Base-by-base conservation (phyloP, 92 coral and sea anemone genomes). In the Anthopleura xanthogrammica region DNA sequence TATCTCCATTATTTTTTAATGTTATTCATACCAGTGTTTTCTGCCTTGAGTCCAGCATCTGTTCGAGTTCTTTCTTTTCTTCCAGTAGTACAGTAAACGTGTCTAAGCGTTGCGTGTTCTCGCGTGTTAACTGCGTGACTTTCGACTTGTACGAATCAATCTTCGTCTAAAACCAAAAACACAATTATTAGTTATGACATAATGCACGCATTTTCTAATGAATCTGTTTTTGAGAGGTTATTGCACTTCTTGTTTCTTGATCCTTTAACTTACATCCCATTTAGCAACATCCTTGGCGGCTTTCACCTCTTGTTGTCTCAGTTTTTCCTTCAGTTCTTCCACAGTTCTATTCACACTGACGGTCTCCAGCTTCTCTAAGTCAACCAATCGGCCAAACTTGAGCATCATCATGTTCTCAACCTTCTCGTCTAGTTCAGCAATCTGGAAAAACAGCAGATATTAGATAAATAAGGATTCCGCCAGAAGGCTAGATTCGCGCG, bases 291-390 rank as follows among this genome's bases (percentile, higher is more conserved):
- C 99, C 22, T 82, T 86, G 1, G 95, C 97, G 70, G 94, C 94
- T 41, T 85, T 87, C 43, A 87, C 78, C 89, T 96, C 99, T 74
- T 90, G 94, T 52, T 94, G 98, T 82, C 99, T 86, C 43, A 96
- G 90, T 74, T 91, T 90, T 80, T 96, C 99, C 85, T 96, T 96
- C 62, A 96, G 92, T 83, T 96, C 99, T 78, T 96, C 99, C 54
- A 95, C 98, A 13, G 94, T 96, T 79, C 99, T 93, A 92, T 94
- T 96, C 12, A 96, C 99, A n/a, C 95, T 92, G 5, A 96, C 97
- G 57, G 89, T 94, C 85, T 96, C 99, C 75, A 96, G 91, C 81
- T 93, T 96, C 79, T 91, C 99, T 66, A 96, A 87, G 77, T 96
- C 99, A 50, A 96, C 99, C 85, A 96, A 48, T 73, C 99, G 94